phyloP scores from a whole-genome alignment of 2,797 vertebrate genomes.

The Pachyuromys duprasi region DNA sequence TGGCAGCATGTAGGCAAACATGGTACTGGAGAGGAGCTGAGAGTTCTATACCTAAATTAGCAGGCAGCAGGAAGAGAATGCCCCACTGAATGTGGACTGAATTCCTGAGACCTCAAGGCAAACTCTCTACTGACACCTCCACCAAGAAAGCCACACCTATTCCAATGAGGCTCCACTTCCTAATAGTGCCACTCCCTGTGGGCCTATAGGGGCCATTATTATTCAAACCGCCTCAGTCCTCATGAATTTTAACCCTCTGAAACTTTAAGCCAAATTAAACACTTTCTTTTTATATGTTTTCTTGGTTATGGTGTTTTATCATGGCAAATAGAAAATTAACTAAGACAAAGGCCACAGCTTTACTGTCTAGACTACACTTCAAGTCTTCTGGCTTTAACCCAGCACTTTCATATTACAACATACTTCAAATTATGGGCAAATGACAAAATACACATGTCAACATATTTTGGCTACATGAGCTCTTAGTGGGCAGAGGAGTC shows the following conservation, averaged over 20 bases:
- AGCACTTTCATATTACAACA: neutral
- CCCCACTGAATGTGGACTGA: neutral
- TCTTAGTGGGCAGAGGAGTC: constrained; percentile 16
- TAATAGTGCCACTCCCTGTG: neutral
- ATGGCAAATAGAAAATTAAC: neutral
- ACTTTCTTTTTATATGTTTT: neutral
- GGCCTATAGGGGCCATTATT: neutral
- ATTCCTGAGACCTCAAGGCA: neutral
- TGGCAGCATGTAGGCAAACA: neutral
- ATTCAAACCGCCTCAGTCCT: neutral
- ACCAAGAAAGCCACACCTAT: neutral
- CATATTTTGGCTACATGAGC: constrained; percentile 36
- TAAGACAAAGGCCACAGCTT: neutral
- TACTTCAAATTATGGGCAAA: constrained; percentile 27
- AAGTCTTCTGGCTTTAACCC: constrained; percentile 4
- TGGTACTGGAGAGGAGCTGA: neutral
- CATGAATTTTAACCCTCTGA: neutral
- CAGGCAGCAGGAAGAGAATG: neutral
- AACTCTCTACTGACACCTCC: neutral
- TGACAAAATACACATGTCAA: constrained; percentile 64
- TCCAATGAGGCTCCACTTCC: neutral
- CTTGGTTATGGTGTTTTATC: neutral
- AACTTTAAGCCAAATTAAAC: neutral
- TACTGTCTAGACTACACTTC: neutral
- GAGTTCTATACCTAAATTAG: neutral